Conservation (phyloP, 2,113 vertebrate genomes). For the Columbina picui region DNA sequence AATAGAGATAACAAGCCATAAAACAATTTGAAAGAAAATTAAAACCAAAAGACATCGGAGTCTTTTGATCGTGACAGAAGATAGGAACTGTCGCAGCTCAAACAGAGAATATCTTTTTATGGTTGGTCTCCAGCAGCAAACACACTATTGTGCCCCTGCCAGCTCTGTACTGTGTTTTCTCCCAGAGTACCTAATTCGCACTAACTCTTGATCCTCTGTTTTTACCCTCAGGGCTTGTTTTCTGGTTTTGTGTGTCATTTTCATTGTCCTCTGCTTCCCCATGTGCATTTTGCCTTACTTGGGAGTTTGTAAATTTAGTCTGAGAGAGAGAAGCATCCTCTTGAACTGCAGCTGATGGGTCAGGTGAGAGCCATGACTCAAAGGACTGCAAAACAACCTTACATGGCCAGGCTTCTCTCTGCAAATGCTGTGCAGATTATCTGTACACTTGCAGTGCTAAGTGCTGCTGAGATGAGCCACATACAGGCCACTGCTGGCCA, state of each 20-base stretch:
- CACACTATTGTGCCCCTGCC: not conserved
- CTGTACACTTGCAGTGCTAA: not conserved
- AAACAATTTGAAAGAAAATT: constrained; percentile 9
- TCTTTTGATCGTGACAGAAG: constrained; percentile 19
- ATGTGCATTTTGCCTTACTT: not conserved
- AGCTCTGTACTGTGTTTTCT: not conserved
- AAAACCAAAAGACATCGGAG: constrained; percentile 31
- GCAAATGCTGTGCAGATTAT: not conserved
- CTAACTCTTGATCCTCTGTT: not conserved
- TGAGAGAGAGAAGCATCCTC: not conserved
- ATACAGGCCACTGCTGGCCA: not conserved
- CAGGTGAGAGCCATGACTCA: not conserved
- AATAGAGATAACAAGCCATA: not conserved
- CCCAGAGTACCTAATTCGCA: not conserved
- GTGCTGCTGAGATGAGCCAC: not conserved
- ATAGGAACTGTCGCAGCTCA: not conserved
- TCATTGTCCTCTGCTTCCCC: not conserved
- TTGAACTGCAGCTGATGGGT: not conserved
- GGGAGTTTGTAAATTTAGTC: not conserved
- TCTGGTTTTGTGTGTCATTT: not conserved
- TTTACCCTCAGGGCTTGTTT: not conserved
- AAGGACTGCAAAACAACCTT: not conserved
- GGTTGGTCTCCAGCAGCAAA: not conserved
- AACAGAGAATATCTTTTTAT: not conserved
- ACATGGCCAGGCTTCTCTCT: not conserved